A percentile compares a stretch with the other conserved stretches of the same genome.
Conservation (phyloP, 2,113 vertebrate genomes). For the Aspidoscelis tigris region DNA sequence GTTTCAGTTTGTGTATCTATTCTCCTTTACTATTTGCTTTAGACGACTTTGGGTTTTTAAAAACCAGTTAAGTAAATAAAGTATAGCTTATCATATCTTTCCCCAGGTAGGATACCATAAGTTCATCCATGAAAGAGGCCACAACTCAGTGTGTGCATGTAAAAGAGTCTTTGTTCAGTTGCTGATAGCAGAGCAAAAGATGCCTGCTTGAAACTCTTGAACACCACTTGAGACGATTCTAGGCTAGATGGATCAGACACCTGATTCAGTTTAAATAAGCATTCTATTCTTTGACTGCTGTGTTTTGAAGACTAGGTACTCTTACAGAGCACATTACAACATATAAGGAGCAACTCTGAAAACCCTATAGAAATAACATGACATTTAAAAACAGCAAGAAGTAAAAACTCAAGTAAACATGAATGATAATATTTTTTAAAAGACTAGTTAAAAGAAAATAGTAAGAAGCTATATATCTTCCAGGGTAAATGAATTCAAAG, state of each 20-base stretch:
- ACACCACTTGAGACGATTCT: not conserved
- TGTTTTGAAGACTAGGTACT: not conserved
- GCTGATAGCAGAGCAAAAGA: not conserved
- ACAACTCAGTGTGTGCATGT: not conserved
- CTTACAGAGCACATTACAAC: not conserved
- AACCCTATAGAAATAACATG: not conserved
- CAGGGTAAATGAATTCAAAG: not conserved
- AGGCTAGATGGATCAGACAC: not conserved
- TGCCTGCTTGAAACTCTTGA: not conserved
- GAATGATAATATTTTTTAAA: not conserved
- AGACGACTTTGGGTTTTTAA: no score
- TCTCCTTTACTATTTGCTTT: no score
- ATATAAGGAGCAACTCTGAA: not conserved
- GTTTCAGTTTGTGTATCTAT: no score
- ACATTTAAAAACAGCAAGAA: not conserved
- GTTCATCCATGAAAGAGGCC: not conserved
- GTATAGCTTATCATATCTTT: not conserved
- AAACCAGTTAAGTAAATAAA: no score
- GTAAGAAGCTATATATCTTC: not conserved
- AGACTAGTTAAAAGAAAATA: not conserved
- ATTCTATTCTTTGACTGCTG: not conserved
- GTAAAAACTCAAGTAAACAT: not conserved
- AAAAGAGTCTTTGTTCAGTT: not conserved
- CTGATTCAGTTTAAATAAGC: not conserved
- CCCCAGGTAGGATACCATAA: not conserved